Percentiles rank a stretch among this genome's conserved stretches.
phyloP scores from a whole-genome alignment of 1,140 invertebrate genomes.

The Holotrichia oblita region DNA sequence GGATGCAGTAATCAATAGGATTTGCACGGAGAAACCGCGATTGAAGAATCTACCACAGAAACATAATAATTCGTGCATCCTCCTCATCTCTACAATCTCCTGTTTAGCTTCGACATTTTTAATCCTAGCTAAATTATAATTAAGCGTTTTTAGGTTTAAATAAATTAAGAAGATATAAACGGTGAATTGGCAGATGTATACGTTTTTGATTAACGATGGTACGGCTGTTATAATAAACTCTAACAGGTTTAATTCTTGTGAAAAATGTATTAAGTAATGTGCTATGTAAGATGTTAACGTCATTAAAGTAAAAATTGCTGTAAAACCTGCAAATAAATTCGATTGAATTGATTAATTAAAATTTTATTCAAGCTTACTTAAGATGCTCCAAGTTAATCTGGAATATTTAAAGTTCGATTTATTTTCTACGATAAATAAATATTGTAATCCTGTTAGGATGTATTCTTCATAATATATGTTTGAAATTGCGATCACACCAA shows the following conservation, averaged over 20 bases:
- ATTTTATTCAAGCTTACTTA: too few relatives aligned
- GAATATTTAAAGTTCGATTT: too few relatives aligned
- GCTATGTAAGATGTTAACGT: neutral
- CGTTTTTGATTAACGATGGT: neutral
- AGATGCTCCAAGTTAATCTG: too few relatives aligned
- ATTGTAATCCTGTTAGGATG: too few relatives aligned
- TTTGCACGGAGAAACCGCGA: neutral
- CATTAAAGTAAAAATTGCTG: neutral
- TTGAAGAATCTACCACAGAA: neutral
- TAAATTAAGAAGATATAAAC: neutral
- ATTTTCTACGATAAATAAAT: too few relatives aligned
- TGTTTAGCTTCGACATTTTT: neutral
- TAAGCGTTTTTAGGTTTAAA: neutral
- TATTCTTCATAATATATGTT: too few relatives aligned
- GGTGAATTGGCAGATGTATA: constrained; percentile 7
- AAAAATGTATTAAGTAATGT: neutral
- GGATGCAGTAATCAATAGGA: neutral
- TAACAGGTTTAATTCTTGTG: neutral
- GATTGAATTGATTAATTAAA: too few relatives aligned
- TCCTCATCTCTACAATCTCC: neutral
- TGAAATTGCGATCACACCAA: too few relatives aligned
- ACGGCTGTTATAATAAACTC: neutral
- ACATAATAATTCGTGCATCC: neutral
- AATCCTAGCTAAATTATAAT: neutral
- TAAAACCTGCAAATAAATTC: neutral